Evolutionary conservation across 2,797 vertebrate genomes (phyloP), one percentile per base, ranked within the genome.

Genomic region (Clangula hyemalis): DNA sequence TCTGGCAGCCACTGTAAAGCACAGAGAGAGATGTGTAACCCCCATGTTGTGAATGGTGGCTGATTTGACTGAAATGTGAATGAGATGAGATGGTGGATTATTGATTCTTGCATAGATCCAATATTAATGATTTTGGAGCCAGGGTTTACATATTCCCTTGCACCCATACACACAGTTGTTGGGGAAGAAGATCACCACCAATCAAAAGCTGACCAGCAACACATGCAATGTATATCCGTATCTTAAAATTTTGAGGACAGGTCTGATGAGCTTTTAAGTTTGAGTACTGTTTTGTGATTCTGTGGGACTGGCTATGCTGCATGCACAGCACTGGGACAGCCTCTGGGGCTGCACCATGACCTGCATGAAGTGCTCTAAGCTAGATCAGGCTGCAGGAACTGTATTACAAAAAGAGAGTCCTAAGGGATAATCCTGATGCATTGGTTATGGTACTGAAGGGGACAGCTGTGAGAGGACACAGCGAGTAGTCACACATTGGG

Each of bases 401-500:
- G 2, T 43, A 2, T 51, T 58, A 19, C 43, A 16, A 10, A 34
- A 12, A 30, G 24, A 34, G 49, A 22, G 47, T n/a, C 53, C 25
- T 49, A 56, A 51, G 1, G 4, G 54, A 13, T 51, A 11, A 22
- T 60, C 38, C 58, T 41, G 60, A 27, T 38, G 62, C 20, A 4
- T 53, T 3, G 3, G 10, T 30, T 58, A 4, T 54, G 78, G 56
- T 68, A 8, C 75, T 1, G 12, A 22, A 38, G 38, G 65, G 43
- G 45, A 74, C 39, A 34, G 60, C 68, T 47, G 64, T 47, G 79
- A 25, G 8, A 51, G 45, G 38, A n/a, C 66, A 4, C 0, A 0
- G 32, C 11, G 10, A 3, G 6, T 3, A 38, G 34, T 24, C 8
- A 0, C 34, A 32, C 22, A 1, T 2, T 20, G 47, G 41, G 56